Evolutionary conservation across 92 coral and sea anemone genomes (phyloP), one percentile per base, ranked within the genome.

Genomic region (Siderastrea radians): DNA sequence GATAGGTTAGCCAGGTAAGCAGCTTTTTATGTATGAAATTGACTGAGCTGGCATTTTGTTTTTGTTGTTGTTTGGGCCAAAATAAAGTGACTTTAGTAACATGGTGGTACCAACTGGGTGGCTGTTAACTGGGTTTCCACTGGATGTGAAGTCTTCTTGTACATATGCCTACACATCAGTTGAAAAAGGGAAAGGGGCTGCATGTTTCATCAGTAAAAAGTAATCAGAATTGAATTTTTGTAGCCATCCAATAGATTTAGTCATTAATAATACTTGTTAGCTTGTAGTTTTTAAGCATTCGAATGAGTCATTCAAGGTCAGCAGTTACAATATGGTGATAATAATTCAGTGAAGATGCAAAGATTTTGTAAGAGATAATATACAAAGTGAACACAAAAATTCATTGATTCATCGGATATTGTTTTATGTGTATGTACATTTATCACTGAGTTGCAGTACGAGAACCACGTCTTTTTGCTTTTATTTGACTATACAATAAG

Each of bases 341-440:
- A 61, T 61, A 61, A 12, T 67, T 67, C 26, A 13, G 8, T 67
- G 49, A 43, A 14, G 72, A 67, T 67, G 49, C 80, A 49, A 73
- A 73, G 47, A 73, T 73, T 38, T 49, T 50, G 38, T n/a, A 15
- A 70, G 78, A 74, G 61, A 74, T 74, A 74, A 74, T 74, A 74
- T 74, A 74, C 61, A 74, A 26, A 73, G 51, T 67, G 78, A 75
- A 43, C 79, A 26, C 79, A 54, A 26, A 26, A 75, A 75, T 43
- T 75, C 50, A 58, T 17, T 67, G 43, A 58, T 76, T 2, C 49
- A 54, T 57, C 47, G 19, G 68, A 55, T 75, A 54, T 76, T 76
- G 80, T 58, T 76, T 55, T 57, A 58, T 58, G 67, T 76, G 67
- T 76, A 76, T 2, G 14, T 76, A 76, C 80, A 76, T 76, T 48